Conservation (phyloP, 1,140 invertebrate species). For the Lasaia peninsularis region DNA sequence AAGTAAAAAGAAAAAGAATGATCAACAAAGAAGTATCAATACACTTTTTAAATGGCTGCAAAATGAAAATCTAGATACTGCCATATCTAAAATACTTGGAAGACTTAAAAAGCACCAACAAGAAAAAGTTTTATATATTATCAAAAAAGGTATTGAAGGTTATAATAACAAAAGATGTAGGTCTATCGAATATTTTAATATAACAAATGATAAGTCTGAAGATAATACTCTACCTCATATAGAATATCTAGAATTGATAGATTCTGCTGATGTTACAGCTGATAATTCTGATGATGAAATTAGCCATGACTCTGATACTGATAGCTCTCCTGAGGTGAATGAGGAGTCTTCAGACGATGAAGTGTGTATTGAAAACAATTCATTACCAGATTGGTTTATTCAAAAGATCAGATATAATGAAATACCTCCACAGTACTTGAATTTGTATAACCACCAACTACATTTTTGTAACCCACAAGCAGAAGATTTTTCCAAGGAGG, state of each 20-base stretch:
- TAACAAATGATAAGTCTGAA: slow-evolving; percentile 7
- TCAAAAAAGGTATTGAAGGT: slow-evolving; percentile 80
- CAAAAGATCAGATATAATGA: slow-evolving; percentile 78
- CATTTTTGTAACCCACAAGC: slow-evolving; percentile 85
- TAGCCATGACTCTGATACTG: slow-evolving; percentile 12
- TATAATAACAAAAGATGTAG: slow-evolving; percentile 79
- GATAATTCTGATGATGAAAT: slow-evolving; percentile 18
- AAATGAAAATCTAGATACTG: slow-evolving; percentile 82
- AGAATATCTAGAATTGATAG: neutral
- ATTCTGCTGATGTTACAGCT: slow-evolving; percentile 12
- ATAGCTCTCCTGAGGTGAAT: slow-evolving; percentile 29
- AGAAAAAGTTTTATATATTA: slow-evolving; percentile 73
- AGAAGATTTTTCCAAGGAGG: slow-evolving; percentile 80
- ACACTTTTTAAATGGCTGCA: slow-evolving; percentile 85
- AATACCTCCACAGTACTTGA: slow-evolving; percentile 81
- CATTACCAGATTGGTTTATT: slow-evolving; percentile 82
- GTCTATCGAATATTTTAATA: slow-evolving; percentile 2
- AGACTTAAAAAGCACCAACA: slow-evolving; percentile 78
- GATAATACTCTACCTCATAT: slow-evolving; percentile 4
- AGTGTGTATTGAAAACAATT: slow-evolving; percentile 22
- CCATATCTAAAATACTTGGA: slow-evolving; percentile 81
- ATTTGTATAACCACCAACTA: slow-evolving; percentile 80
- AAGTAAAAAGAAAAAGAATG: slow-evolving; percentile 75
- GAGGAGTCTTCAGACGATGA: slow-evolving; percentile 30
- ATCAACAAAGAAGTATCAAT: slow-evolving; percentile 81